Evolutionary conservation across 2,888 invertebrate genomes (phyloP).

Genomic region (Hecatera dysodea): DNA sequence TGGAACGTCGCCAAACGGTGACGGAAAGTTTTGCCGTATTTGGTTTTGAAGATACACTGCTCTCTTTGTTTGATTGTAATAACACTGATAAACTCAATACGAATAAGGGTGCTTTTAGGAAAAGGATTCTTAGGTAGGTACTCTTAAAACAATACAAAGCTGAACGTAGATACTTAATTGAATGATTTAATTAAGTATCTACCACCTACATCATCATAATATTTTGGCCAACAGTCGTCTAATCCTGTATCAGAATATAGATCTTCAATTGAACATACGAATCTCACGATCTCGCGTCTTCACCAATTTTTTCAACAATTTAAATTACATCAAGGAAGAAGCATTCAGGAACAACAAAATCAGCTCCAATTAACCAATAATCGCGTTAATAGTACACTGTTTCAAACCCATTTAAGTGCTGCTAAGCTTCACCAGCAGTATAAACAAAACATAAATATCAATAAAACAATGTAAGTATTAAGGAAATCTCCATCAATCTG

Average conservation of each 20-base stretch:
- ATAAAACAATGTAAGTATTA: slow-evolving; percentile 13
- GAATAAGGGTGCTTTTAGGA: too few species aligned
- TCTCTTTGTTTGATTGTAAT: background rate
- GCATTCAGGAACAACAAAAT: background rate
- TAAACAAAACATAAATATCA: slow-evolving; percentile 22
- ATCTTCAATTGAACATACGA: too few species aligned
- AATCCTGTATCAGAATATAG: too few species aligned
- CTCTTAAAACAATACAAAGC: too few species aligned
- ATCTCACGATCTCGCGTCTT: too few species aligned
- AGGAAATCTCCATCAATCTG: slow-evolving; percentile 23
- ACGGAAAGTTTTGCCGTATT: background rate
- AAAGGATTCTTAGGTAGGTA: too few species aligned
- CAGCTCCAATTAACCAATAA: slow-evolving; percentile 2
- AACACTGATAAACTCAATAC: too few species aligned
- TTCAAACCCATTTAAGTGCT: slow-evolving; percentile 1
- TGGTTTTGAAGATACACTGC: background rate
- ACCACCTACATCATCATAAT: too few species aligned
- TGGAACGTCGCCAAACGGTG: background rate
- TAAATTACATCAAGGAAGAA: background rate
- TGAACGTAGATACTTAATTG: too few species aligned
- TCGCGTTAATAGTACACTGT: background rate
- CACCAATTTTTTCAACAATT: too few species aligned
- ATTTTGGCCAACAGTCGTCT: too few species aligned
- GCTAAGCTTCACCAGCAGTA: background rate
- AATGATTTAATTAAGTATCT: too few species aligned